Conservation (phyloP, 2,888 invertebrate species). For the Acleris emargana region DNA sequence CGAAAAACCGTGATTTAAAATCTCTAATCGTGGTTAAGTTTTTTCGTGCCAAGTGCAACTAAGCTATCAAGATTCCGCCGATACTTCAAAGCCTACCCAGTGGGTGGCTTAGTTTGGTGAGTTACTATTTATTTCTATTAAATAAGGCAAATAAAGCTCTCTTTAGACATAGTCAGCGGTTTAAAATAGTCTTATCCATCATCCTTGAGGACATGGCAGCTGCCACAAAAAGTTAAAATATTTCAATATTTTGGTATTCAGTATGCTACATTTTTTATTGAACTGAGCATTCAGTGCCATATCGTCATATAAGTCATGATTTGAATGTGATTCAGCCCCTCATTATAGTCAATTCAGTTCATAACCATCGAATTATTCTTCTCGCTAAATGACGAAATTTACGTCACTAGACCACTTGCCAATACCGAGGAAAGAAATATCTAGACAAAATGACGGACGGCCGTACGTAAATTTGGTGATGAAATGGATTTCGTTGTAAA, state of each 20-base stretch:
- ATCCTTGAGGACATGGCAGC: conserved; percentile 1
- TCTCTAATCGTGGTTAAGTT: conserved; percentile 76
- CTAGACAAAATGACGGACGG: conserved; percentile 3
- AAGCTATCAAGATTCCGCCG: conserved; percentile 93
- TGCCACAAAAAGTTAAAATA: conserved; percentile 3
- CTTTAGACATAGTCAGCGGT: neutral
- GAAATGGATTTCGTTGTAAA: too few species aligned
- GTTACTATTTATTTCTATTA: conserved; percentile 49
- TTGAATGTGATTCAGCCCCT: conserved; percentile 7
- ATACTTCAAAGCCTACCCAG: conserved; percentile 90
- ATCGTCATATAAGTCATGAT: neutral
- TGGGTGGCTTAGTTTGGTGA: conserved; percentile 91
- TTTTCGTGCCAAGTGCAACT: conserved; percentile 83
- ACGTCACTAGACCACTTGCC: conserved; percentile 49
- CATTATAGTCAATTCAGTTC: conserved; percentile 6
- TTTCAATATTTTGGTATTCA: neutral
- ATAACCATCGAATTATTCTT: conserved; percentile 20
- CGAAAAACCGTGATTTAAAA: conserved; percentile 73
- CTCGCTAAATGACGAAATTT: conserved; percentile 45
- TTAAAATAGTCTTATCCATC: neutral
- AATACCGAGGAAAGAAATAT: conserved; percentile 27
- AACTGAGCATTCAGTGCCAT: neutral
- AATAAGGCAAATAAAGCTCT: conserved; percentile 1
- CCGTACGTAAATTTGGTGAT: neutral
- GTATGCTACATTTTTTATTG: conserved; percentile 2